Conservation (phyloP, 2,113 vertebrate genomes). For the Chamaea fasciata region DNA sequence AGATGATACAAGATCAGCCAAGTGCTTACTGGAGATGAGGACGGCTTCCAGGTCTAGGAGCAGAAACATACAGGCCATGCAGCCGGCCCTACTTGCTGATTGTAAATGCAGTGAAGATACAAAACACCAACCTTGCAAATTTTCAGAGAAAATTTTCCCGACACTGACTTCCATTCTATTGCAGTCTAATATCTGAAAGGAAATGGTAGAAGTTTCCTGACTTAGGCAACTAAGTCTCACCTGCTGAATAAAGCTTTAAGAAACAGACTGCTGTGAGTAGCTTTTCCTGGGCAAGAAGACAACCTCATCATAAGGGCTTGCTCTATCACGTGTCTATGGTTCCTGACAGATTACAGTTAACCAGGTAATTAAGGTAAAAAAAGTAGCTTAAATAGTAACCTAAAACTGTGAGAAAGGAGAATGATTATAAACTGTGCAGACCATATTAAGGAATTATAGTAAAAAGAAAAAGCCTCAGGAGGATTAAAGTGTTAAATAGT, state of each 20-base stretch:
- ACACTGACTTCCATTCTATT: not conserved
- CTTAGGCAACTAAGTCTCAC: not conserved
- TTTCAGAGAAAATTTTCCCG: not conserved
- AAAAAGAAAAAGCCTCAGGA: not conserved
- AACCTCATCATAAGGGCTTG: not conserved
- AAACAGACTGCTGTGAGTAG: not conserved
- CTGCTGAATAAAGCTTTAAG: not conserved
- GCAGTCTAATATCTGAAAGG: not conserved
- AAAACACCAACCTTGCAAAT: not conserved
- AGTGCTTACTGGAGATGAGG: not conserved
- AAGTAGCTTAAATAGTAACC: slow-evolving; percentile 14
- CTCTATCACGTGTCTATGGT: not conserved
- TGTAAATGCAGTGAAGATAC: not conserved
- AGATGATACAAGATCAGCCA: not conserved
- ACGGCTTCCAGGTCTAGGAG: not conserved
- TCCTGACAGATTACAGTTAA: slow-evolving; percentile 25
- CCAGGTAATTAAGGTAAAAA: slow-evolving; percentile 22
- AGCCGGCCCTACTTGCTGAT: not conserved
- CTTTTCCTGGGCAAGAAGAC: not conserved
- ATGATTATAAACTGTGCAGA: not conserved
- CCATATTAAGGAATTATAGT: not conserved
- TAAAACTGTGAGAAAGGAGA: slow-evolving; percentile 2
- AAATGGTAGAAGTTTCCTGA: not conserved
- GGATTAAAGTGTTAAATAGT: slow-evolving; percentile 44
- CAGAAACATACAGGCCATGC: not conserved